Percentiles rank a stretch among this genome's conserved stretches.
phyloP scores from a whole-genome alignment of 2,888 invertebrate genomes.

The Taphrorychus bicolor region DNA sequence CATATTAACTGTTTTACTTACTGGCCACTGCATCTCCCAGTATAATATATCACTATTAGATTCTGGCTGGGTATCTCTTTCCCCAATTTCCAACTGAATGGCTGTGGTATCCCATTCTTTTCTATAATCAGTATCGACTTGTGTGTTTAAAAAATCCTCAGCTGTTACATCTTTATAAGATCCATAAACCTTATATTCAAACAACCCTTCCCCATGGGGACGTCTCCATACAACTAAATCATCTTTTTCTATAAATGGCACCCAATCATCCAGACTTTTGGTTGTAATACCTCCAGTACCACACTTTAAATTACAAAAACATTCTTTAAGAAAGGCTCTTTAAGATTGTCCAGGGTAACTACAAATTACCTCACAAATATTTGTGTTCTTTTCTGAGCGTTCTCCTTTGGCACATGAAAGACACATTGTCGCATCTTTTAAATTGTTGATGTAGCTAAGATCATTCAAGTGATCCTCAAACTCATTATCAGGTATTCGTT shows the following conservation, averaged over 20 bases:
- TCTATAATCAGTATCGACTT: slow-evolving; percentile 81
- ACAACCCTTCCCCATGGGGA: slow-evolving; percentile 72
- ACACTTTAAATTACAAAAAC: slow-evolving; percentile 22
- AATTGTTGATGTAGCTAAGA: slow-evolving; percentile 64
- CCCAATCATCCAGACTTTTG: slow-evolving; percentile 68
- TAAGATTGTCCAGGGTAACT: too few relatives aligned
- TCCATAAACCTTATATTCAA: slow-evolving; percentile 88
- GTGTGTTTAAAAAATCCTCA: slow-evolving; percentile 81
- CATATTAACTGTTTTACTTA: slow-evolving; percentile 57
- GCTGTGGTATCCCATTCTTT: slow-evolving; percentile 83
- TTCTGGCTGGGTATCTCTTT: slow-evolving; percentile 65
- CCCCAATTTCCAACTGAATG: slow-evolving; percentile 73
- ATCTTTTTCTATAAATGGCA: slow-evolving; percentile 79
- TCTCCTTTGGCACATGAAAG: slow-evolving; percentile 57
- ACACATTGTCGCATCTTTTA: slow-evolving; percentile 65
- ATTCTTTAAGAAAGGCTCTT: background rate
- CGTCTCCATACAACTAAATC: slow-evolving; percentile 84
- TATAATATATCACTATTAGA: slow-evolving; percentile 78
- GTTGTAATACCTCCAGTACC: slow-evolving; percentile 44
- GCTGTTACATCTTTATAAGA: slow-evolving; percentile 80
- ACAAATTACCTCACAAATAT: slow-evolving; percentile 33
- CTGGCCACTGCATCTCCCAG: slow-evolving; percentile 91
- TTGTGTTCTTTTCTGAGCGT: slow-evolving; percentile 39
- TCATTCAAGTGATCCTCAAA: slow-evolving; percentile 66
- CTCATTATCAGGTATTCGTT: slow-evolving; percentile 66